Percentiles rank a stretch among this genome's conserved stretches.
Evolutionary conservation across 2,797 vertebrate species (phyloP).

Genomic region (Prionace glauca): DNA sequence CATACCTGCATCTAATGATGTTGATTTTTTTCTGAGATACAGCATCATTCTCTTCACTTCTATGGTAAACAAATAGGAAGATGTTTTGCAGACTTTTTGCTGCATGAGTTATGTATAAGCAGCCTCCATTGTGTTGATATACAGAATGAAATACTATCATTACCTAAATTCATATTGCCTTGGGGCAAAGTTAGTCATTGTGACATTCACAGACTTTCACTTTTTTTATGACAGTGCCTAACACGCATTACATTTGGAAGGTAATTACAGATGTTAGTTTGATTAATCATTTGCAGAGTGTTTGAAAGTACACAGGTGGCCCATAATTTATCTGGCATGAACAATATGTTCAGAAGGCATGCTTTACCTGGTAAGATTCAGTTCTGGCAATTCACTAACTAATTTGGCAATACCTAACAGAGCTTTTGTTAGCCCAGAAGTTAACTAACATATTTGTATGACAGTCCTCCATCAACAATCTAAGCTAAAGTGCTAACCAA

Average conservation of each 20-base stretch:
- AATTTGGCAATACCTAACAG: background rate
- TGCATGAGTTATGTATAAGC: background rate
- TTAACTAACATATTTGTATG: background rate
- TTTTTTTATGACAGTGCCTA: background rate
- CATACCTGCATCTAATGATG: background rate
- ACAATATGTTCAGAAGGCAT: background rate
- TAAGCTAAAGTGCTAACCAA: background rate
- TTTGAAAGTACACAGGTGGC: background rate
- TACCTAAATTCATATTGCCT: background rate
- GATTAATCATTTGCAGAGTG: background rate
- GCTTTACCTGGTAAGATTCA: background rate
- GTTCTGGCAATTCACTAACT: background rate
- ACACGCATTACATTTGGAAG: background rate
- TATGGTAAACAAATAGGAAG: background rate
- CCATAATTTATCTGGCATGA: background rate
- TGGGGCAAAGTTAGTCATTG: background rate
- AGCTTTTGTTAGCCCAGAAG: background rate
- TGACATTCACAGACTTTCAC: background rate
- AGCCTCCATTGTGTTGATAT: background rate
- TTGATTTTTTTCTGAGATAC: background rate
- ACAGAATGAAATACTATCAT: too few relatives aligned
- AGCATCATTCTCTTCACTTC: background rate
- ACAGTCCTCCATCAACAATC: background rate
- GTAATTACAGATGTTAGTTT: slow-evolving; percentile 3
- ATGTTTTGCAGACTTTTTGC: background rate